Conservation (phyloP, 2,797 vertebrate species). For the Cyprinella venusta region DNA sequence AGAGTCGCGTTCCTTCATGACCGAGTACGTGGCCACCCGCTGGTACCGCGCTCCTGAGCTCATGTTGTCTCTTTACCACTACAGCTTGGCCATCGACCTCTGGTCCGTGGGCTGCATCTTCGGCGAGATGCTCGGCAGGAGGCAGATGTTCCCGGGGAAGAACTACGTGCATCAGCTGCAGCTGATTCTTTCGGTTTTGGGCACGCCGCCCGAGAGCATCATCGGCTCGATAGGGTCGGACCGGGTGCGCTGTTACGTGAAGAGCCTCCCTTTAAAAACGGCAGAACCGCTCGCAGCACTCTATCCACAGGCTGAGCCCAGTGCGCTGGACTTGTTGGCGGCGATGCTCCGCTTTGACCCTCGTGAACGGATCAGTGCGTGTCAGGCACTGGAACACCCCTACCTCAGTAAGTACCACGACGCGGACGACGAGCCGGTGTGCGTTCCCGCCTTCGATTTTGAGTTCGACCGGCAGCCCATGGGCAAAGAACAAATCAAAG, state of each 20-base stretch:
- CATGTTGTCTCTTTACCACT: constrained; percentile 90
- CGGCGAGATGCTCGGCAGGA: constrained; percentile 90
- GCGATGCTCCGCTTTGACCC: constrained; percentile 89
- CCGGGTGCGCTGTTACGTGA: constrained; percentile 87
- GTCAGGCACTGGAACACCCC: constrained; percentile 85
- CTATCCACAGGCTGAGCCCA: constrained; percentile 84
- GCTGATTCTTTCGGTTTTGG: constrained; percentile 88
- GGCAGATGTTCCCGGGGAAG: constrained; percentile 90
- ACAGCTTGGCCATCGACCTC: constrained; percentile 90
- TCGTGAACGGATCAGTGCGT: constrained; percentile 82
- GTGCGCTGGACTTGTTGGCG: constrained; percentile 82
- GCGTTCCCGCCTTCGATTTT: constrained; percentile 93
- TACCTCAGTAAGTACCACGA: constrained; percentile 94
- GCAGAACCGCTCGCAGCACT: constrained; percentile 83
- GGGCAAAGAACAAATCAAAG: constrained; percentile 89
- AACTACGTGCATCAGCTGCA: constrained; percentile 93
- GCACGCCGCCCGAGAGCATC: constrained; percentile 85
- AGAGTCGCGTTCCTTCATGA: constrained; percentile 90
- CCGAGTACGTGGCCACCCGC: constrained; percentile 92
- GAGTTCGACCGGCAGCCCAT: constrained; percentile 86
- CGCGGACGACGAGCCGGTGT: constrained; percentile 90
- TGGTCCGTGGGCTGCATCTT: constrained; percentile 96
- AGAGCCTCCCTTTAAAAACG: constrained; percentile 83
- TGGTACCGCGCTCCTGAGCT: constrained; percentile 95
- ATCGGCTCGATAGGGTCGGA: constrained; percentile 87